Percentiles rank a stretch among this genome's conserved stretches.
phyloP scores from a whole-genome alignment of 2,797 vertebrate species.

The Argyrosomus regius region DNA sequence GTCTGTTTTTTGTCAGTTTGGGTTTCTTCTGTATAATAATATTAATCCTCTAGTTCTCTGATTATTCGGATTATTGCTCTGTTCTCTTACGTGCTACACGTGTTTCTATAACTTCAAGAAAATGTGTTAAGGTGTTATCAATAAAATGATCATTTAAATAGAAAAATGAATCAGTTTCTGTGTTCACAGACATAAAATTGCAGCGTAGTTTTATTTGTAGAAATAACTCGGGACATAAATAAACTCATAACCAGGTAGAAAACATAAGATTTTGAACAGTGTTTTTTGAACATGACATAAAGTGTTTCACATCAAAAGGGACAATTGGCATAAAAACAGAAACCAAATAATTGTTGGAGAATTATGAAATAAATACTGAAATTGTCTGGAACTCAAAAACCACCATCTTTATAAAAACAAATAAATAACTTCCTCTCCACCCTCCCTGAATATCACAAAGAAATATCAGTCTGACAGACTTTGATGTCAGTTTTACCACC shows the following conservation, averaged over 20 bases:
- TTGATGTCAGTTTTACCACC: constrained; percentile 40
- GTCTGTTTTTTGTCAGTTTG: constrained; percentile 74
- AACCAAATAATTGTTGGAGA: not conserved
- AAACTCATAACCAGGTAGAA: no score
- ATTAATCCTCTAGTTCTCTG: constrained; percentile 80
- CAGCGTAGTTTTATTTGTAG: not conserved
- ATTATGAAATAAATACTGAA: not conserved
- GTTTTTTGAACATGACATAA: no score
- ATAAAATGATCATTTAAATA: constrained; percentile 87
- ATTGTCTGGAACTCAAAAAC: no score
- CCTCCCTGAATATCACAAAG: constrained; percentile 2
- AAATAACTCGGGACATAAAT: not conserved
- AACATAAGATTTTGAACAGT: no score
- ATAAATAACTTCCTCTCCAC: no score
- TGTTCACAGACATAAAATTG: constrained; percentile 14
- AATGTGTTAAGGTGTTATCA: constrained; percentile 87
- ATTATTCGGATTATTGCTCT: constrained; percentile 83
- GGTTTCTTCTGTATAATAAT: constrained; percentile 83
- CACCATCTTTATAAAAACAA: not conserved
- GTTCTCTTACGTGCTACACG: constrained; percentile 84
- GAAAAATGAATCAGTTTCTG: constrained; percentile 29
- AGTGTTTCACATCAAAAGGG: not conserved
- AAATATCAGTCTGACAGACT: constrained; percentile 13
- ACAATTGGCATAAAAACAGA: not conserved
- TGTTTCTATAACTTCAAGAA: constrained; percentile 86